These are phyloP conservation scores for Sandelia bainsii DNA, from an alignment of 2,797 vertebrate genomes.

Conservation along the genomic window DNA sequence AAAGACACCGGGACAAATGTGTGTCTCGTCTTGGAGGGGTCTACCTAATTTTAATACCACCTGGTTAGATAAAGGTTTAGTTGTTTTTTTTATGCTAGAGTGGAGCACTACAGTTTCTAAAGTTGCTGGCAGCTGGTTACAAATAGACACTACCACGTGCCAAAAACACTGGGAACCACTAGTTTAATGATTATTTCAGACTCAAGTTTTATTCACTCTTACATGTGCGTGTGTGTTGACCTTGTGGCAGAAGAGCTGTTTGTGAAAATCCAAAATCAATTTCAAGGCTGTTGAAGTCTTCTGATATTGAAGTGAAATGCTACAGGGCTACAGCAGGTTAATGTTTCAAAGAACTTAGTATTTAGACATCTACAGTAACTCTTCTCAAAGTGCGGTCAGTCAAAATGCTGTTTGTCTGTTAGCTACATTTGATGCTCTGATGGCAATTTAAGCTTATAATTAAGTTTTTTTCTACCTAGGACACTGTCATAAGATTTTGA, in stretches of 20 bases:
- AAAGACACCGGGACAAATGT: no score
- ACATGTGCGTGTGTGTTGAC: not conserved
- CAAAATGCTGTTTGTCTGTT: slow-evolving; percentile 16
- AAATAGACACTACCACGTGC: not conserved
- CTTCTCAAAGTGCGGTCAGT: not conserved
- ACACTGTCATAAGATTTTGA: not conserved
- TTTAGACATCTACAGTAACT: not conserved
- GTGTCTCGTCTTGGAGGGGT: no score
- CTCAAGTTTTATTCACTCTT: no score
- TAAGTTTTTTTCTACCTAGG: not conserved
- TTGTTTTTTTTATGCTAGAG: no score
- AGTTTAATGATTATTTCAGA: not conserved
- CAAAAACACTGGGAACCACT: not conserved
- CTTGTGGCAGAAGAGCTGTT: not conserved
- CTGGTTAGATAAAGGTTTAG: no score
- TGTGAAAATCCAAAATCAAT: not conserved
- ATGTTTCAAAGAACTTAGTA: not conserved
- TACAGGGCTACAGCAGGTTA: not conserved
- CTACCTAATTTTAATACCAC: no score
- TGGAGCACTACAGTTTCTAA: no score
- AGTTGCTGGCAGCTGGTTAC: not conserved
- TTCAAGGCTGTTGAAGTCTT: not conserved
- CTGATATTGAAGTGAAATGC: not conserved
- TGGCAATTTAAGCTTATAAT: not conserved
- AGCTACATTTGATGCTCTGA: not conserved